Evolutionary conservation across 2,888 invertebrate genomes (phyloP).

Genomic region (Vannuccia rotundouncinata): DNA sequence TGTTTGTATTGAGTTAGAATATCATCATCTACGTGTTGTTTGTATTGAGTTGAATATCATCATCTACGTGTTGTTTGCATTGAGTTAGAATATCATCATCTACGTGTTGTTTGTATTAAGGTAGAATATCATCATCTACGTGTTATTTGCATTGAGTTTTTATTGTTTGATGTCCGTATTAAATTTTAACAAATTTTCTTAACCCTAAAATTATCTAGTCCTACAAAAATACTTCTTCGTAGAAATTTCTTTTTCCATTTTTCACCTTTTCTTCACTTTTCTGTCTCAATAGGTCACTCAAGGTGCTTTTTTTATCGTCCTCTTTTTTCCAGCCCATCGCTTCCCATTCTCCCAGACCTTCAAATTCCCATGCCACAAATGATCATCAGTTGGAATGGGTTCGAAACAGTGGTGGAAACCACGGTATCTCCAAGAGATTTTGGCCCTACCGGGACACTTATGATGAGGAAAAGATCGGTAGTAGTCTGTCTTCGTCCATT

Average conservation of each 20-base stretch:
- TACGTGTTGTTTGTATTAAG: no score
- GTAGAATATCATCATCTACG: no score
- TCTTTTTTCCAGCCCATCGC: neutral
- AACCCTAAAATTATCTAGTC: no score
- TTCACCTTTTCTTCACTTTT: neutral
- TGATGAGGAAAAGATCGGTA: neutral
- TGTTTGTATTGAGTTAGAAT: no score
- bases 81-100: no score
- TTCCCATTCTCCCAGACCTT: neutral
- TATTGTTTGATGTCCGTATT: no score
- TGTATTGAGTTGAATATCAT: no score
- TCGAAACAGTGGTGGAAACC: constrained; percentile 37
- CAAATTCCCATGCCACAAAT: neutral
- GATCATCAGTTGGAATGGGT: neutral
- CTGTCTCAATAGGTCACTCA: neutral
- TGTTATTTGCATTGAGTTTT: no score
- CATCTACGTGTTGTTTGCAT: no score
- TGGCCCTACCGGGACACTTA: constrained; percentile 35
- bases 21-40: no score
- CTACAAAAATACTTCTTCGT: no score
- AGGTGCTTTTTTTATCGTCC: neutral
- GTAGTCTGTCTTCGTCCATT: neutral
- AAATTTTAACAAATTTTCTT: no score
- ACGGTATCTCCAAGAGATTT: constrained; percentile 36
- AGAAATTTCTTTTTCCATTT: neutral